phyloP scores from a whole-genome alignment of 2,113 vertebrate genomes.

The Vombatus ursinus region DNA sequence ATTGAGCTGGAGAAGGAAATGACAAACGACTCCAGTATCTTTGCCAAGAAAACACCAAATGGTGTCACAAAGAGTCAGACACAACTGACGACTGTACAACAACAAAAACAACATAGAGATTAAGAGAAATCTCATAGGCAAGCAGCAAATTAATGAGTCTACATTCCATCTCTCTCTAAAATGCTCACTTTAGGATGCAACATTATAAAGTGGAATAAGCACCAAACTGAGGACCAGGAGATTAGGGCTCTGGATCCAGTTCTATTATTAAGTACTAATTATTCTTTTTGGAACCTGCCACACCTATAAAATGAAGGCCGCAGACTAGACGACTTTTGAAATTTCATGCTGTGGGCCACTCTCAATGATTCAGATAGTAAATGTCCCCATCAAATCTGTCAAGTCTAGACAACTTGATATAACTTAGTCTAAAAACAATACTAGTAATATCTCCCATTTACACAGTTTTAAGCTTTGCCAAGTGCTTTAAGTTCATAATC shows the following conservation, averaged over 20 bases:
- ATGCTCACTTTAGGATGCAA: neutral
- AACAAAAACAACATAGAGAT: neutral
- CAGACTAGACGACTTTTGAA: neutral
- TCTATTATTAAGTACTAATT: neutral
- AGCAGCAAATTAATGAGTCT: neutral
- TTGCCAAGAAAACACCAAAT: neutral
- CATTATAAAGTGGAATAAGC: neutral
- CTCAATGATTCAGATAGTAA: neutral
- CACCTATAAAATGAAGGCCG: neutral
- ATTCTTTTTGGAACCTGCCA: neutral
- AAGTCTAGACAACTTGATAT: neutral
- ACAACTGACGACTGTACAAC: no score
- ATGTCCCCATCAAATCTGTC: neutral
- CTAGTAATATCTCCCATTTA: neutral
- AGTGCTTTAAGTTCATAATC: neutral
- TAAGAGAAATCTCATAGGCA: neutral
- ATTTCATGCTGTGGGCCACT: neutral
- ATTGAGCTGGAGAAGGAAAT: neutral
- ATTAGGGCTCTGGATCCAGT: neutral
- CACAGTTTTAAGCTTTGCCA: neutral
- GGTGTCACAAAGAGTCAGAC: neutral
- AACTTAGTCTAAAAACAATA: neutral
- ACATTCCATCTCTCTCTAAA: neutral
- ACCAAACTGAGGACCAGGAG: neutral
- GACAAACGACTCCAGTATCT: neutral